Conservation (phyloP, 2,113 vertebrate genomes). For the Triplophysa tibetana region DNA sequence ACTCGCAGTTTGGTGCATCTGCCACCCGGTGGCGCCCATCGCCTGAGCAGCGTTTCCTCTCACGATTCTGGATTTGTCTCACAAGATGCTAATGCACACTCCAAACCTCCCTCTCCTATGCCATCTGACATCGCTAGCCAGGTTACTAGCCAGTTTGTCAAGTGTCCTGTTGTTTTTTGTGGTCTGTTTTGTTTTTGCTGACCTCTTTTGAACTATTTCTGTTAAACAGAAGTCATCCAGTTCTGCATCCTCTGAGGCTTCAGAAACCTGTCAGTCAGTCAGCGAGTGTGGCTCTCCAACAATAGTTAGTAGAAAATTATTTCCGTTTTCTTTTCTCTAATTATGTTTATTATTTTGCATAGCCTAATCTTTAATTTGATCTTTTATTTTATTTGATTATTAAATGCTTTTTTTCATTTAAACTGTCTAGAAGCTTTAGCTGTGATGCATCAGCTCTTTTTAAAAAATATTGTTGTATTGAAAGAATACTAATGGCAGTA, state of each 20-base stretch:
- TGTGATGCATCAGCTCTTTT: neutral
- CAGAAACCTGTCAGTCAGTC: conserved; percentile 95
- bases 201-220: conserved; percentile 25
- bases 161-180: conserved; percentile 3
- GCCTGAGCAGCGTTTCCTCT: conserved; percentile 97
- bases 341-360: no score
- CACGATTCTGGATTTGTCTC: conserved; percentile 98
- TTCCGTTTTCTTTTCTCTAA: no score
- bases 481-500: neutral
- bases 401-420: neutral
- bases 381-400: no score
- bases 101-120: conserved; percentile 97
- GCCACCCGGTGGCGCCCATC: conserved; percentile 80
- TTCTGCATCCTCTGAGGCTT: conserved; percentile 96
- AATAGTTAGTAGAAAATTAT: conserved; percentile 80
- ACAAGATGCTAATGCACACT: conserved; percentile 90
- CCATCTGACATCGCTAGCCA: conserved; percentile 97
- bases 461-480: neutral
- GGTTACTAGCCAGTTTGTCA: conserved; percentile 68
- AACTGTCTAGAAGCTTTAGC: neutral
- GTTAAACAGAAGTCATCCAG: conserved; percentile 92
- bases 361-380: no score
- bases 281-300: conserved; percentile 98
- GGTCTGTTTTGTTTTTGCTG: neutral
- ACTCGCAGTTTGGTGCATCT: conserved; percentile 91